Evolutionary conservation across 2,888 invertebrate species (phyloP), one percentile per base, ranked within the genome.

Genomic region (Cartodere bifasciata): DNA sequence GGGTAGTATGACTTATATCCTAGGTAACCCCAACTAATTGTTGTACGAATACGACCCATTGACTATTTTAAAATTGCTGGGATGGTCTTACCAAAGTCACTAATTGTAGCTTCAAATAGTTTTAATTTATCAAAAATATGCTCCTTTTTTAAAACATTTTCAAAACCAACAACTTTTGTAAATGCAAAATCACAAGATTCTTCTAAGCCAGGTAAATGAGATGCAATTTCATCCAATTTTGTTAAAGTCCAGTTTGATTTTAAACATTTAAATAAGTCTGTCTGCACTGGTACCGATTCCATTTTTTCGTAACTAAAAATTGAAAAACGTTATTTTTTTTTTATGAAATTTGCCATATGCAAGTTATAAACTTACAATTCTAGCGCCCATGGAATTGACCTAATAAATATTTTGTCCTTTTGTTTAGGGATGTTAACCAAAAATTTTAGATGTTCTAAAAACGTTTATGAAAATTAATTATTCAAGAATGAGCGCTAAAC

Each of bases 141-240:
- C 12, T 54, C 45, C 6, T 35, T 30, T 15, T 39, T 29, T 26
- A 46, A 29, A 23, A 48, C 40, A 34, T 47, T 41, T 22, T 38
- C 34, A 22, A 47, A 42, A 16, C 29, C 32, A 13, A 41, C 36
- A n/a, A 43, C 33, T 11, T 36, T 35, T 22, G 34, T 42, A 21
- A 35, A 41, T n/a, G 45, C 54, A n/a, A 69, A 47, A 48, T 63
- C 56, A 52, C 75, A 72, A 1, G 77, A 78, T 38, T 62, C 48
- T 34, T 62, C 56, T 17, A 65, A 28, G 14, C 56, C 48, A 2
- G 78, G 77, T 37, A 74, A 46, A 49, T 70, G 75, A 14, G 57
- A 45, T 2, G 38, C 36, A 3, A 61, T 35, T 13, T 64, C 52
- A 1, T 56, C 48, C n/a, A 56, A 48, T 9, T 53, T 39, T 14